Evolutionary conservation across 2,113 vertebrate genomes (phyloP), one percentile per base, ranked within the genome.

Genomic region (Phycodurus eques): DNA sequence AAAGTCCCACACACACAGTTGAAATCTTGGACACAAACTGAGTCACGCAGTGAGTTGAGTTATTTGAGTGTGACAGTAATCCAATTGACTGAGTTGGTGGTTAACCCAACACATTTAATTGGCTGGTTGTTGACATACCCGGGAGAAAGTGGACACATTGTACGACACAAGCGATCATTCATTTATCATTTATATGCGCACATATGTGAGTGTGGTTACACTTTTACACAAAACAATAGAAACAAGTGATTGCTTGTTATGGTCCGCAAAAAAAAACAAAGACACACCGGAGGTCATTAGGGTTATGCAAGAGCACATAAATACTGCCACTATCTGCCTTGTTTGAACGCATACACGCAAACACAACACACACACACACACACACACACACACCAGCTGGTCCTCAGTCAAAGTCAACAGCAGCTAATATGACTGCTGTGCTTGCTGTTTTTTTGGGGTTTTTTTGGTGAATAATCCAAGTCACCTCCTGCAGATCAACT

Each of bases 271-370:
- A 73, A 84, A 63, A 57, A 6, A n/a, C 9, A 68, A 35, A 54
- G 10, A 60, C 43, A 44, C 33, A 74, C 67, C 69, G 83, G 81
- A 85, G 81, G 82, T 86, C 80, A 83, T 60, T 43, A 8, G 64
- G 56, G 86, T 93, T 92, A 82, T 82, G 83, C 88, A 91, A 92
- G 72, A 80, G 75, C 80, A 89, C 88, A 89, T 85, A 92, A 92
- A 91, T 88, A 91, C 84, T 66, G 83, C 76, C 78, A 85, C 81
- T 88, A 91, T 89, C 84, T 68, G 79, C 77, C 68, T 47, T 86
- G 86, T 88, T 87, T 91, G 76, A 3, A 39, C 35, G 6, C 35
- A 39, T 6, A 2, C 35, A 39, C 35, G 6, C 35, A 39, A 3
- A 39, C 35, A 39, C 35, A 20, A 39, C 35, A 39, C 35, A 20